Percentiles rank a stretch among this genome's conserved stretches.
Conservation (phyloP, 2,113 vertebrate species). For the Shinisaurus crocodilurus region DNA sequence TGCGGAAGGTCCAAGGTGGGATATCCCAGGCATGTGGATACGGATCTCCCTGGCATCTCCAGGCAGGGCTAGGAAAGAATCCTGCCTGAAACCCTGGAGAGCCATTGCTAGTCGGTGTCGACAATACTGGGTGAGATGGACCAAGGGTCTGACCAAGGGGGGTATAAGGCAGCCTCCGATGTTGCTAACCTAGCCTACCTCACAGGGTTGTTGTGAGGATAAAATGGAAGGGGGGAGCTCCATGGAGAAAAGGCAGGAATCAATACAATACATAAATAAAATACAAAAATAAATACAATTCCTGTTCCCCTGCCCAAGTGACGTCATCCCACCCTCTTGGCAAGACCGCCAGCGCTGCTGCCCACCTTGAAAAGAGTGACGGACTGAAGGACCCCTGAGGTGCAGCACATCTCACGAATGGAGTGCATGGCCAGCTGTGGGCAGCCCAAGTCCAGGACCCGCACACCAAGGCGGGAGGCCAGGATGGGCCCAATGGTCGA, state of each 20-base stretch:
- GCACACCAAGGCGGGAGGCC: slow-evolving; percentile 89
- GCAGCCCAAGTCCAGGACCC: slow-evolving; percentile 89
- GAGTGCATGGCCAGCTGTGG: slow-evolving; percentile 98
- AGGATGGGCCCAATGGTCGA: slow-evolving; percentile 95
- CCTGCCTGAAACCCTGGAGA: no score
- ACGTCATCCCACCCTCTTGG: neutral
- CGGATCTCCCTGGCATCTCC: no score
- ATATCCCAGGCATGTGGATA: no score
- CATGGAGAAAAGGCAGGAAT: neutral
- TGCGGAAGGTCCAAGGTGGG: no score
- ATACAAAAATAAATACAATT: neutral
- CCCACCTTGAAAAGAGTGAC: slow-evolving; percentile 93
- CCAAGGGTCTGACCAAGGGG: no score
- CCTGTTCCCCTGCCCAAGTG: neutral
- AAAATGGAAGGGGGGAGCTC: neutral
- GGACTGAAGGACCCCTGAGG: slow-evolving; percentile 90
- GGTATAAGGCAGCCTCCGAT: no score
- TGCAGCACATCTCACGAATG: slow-evolving; percentile 97
- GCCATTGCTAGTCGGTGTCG: no score
- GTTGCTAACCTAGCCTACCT: neutral
- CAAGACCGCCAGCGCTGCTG: fast-evolving
- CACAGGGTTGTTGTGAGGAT: neutral
- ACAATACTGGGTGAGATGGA: no score
- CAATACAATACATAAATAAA: neutral
- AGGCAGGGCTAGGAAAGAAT: no score